Evolutionary conservation across 2,113 vertebrate species (phyloP).

Genomic region (Prunella fulvescens): DNA sequence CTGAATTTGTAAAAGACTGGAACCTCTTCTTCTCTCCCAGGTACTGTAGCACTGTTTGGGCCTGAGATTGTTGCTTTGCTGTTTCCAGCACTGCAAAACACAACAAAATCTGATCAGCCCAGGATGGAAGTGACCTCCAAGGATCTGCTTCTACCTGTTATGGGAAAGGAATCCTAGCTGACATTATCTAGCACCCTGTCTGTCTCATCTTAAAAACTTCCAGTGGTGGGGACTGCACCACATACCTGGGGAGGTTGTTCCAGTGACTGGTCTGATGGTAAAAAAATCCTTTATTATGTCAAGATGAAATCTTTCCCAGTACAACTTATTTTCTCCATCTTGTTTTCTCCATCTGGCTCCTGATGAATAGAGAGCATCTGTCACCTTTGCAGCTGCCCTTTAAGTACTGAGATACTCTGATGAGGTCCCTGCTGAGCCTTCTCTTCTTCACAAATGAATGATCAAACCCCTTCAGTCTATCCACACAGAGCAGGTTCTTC

Average conservation of each 20-base stretch:
- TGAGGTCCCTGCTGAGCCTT: not conserved
- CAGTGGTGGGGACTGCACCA: too few species aligned
- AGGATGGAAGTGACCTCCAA: not conserved
- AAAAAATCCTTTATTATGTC: not conserved
- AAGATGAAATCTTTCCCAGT: not conserved
- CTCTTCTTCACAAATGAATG: not conserved
- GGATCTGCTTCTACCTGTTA: not conserved
- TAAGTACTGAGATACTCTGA: too few species aligned
- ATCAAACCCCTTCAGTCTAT: not conserved
- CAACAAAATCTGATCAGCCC: not conserved
- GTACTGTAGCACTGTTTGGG: not conserved
- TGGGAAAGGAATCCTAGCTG: not conserved
- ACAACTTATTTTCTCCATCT: too few species aligned
- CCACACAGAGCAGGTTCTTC: not conserved
- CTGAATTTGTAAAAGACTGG: not conserved
- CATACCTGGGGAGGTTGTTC: not conserved
- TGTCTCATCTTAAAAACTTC: not conserved
- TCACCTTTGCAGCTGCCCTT: not conserved
- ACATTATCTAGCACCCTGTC: not conserved
- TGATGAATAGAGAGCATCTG: not conserved
- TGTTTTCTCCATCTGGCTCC: not conserved
- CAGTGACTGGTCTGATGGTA: not conserved
- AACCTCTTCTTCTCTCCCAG: not conserved
- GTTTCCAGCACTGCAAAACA: not conserved
- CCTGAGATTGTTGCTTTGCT: not conserved